Conservation (phyloP, 2,888 invertebrate genomes). For the Tetragonula carbonaria region DNA sequence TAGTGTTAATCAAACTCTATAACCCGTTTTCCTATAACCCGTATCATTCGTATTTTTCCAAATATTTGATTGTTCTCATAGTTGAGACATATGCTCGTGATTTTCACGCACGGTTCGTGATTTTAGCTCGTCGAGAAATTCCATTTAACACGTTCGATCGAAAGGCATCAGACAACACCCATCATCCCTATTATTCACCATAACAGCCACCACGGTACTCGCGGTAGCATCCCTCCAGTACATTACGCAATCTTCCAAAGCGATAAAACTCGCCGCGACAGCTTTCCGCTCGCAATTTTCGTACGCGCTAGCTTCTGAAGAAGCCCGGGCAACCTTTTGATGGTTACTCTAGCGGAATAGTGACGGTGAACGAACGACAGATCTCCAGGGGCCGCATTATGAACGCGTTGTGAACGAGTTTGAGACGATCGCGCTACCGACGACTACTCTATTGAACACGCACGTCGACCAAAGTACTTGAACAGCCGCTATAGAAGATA, state of each 20-base stretch:
- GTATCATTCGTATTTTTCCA: too few species aligned
- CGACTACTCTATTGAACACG: background rate
- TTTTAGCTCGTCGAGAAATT: background rate
- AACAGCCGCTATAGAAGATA: too few species aligned
- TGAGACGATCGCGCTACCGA: background rate
- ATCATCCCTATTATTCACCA: background rate
- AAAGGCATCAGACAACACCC: background rate
- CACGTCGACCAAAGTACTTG: too few species aligned
- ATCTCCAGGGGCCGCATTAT: background rate
- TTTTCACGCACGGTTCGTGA: background rate
- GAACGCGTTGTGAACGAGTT: too few species aligned
- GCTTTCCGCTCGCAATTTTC: background rate
- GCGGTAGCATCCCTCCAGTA: background rate
- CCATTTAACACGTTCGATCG: background rate
- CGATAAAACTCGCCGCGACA: background rate
- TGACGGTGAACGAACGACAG: background rate
- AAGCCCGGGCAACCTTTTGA: slow-evolving; percentile 14
- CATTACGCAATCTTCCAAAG: background rate
- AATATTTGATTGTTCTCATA: too few species aligned
- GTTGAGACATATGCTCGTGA: too few species aligned
- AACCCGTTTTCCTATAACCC: too few species aligned
- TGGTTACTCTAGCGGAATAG: slow-evolving; percentile 21
- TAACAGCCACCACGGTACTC: background rate
- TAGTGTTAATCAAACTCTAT: too few species aligned
- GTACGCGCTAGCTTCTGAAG: background rate